Conservation (phyloP, 2,797 vertebrate genomes). For the Phalanger gymnotis region DNA sequence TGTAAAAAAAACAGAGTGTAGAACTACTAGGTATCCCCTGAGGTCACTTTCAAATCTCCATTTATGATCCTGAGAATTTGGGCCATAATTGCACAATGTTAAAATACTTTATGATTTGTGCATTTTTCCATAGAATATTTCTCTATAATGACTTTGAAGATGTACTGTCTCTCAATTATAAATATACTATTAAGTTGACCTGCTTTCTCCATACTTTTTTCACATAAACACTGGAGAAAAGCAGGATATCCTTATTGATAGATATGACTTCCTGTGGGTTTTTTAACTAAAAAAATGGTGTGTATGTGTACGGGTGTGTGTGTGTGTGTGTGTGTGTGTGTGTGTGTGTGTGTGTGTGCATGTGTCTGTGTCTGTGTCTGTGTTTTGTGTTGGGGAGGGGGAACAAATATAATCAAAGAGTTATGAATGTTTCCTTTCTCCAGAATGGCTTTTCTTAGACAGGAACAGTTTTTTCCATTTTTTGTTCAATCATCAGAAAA, state of each 20-base stretch:
- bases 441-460: conserved; percentile 83
- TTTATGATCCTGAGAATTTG: background rate
- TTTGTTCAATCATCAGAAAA: conserved; percentile 80
- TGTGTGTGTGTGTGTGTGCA: too few relatives aligned
- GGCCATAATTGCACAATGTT: background rate
- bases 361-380: too few relatives aligned
- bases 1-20: background rate
- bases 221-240: conserved; percentile 71
- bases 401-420: conserved; percentile 79
- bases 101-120: background rate
- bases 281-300: conserved; percentile 69
- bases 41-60: background rate
- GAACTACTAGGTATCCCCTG: background rate
- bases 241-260: conserved; percentile 72
- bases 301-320: too few relatives aligned
- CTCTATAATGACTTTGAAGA: conserved; percentile 12
- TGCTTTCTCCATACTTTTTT: conserved; percentile 66
- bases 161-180: conserved; percentile 32
- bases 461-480: conserved; percentile 81
- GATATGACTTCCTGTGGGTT: conserved; percentile 82
- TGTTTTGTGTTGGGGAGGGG: conserved; percentile 21
- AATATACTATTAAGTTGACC: conserved; percentile 50
- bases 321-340: too few relatives aligned
- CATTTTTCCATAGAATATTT: background rate
- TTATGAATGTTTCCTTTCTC: conserved; percentile 81